Evolutionary conservation across 2,797 vertebrate genomes (phyloP).

Genomic region (Cheirogaleus major): DNA sequence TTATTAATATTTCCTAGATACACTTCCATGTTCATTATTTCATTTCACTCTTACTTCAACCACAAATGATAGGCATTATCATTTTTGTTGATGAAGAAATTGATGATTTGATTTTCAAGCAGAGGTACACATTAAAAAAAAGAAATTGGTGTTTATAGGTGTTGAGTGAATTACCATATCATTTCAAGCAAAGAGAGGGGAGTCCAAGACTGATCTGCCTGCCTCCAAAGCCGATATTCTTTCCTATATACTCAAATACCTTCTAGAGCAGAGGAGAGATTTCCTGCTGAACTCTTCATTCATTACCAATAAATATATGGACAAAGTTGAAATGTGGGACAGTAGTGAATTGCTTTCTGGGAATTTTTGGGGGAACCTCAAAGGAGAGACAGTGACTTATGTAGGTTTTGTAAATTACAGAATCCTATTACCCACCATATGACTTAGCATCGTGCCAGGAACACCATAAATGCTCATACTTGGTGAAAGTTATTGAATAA

Average conservation of each 20-base stretch:
- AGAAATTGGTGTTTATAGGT: not conserved
- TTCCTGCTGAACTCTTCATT: not conserved
- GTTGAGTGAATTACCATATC: not conserved
- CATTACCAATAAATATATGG: not conserved
- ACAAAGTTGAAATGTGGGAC: not conserved
- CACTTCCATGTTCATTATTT: not conserved
- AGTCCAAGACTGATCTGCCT: not conserved
- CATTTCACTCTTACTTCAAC: not conserved
- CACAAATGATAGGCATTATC: not conserved
- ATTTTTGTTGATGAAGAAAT: constrained; percentile 18
- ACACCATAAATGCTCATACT: not conserved
- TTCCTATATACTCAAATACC: not conserved
- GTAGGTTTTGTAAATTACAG: not conserved
- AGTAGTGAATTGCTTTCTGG: not conserved
- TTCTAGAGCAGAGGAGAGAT: not conserved
- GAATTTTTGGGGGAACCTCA: constrained; percentile 14
- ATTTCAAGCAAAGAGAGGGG: not conserved
- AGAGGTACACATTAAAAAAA: not conserved
- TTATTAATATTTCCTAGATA: not conserved
- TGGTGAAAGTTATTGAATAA: not conserved
- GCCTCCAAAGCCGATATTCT: not conserved
- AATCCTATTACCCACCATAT: not conserved
- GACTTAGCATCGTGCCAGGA: not conserved
- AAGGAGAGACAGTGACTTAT: not conserved
- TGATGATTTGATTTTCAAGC: not conserved